phyloP scores from a whole-genome alignment of 2,113 vertebrate species.

The Alethe castanea region DNA sequence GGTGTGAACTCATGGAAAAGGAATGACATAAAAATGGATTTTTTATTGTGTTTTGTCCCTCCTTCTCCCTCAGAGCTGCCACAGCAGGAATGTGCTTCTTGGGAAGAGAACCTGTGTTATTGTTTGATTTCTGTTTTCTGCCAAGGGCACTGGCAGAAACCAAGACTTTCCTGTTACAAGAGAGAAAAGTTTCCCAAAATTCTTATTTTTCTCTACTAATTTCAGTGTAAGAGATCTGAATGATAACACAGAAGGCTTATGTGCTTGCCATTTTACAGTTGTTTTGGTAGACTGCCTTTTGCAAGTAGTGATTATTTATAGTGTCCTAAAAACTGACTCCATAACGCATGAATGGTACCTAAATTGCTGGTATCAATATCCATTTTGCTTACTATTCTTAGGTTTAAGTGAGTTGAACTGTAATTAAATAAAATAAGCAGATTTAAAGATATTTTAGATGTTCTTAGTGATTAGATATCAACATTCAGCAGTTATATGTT shows the following conservation, averaged over 20 bases:
- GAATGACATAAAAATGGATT: not conserved
- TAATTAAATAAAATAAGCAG: conserved; percentile 63
- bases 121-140: not conserved
- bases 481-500: not conserved
- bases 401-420: conserved; percentile 10
- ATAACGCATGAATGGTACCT: not conserved
- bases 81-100: not conserved
- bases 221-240: not conserved
- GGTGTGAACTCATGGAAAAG: not conserved
- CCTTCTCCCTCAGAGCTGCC: not conserved
- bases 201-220: not conserved
- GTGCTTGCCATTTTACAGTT: not conserved
- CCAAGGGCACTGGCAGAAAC: not conserved
- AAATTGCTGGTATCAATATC: not conserved
- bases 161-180: not conserved
- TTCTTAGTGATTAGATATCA: conserved; percentile 12
- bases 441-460: conserved; percentile 32
- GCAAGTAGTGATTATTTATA: not conserved
- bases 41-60: not conserved
- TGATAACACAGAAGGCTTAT: not conserved
- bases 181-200: not conserved
- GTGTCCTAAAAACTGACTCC: not conserved
- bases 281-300: not conserved
- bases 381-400: not conserved
- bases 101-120: not conserved